Evolutionary conservation across 2,113 vertebrate species (phyloP).

Genomic region (Tor tambroides): DNA sequence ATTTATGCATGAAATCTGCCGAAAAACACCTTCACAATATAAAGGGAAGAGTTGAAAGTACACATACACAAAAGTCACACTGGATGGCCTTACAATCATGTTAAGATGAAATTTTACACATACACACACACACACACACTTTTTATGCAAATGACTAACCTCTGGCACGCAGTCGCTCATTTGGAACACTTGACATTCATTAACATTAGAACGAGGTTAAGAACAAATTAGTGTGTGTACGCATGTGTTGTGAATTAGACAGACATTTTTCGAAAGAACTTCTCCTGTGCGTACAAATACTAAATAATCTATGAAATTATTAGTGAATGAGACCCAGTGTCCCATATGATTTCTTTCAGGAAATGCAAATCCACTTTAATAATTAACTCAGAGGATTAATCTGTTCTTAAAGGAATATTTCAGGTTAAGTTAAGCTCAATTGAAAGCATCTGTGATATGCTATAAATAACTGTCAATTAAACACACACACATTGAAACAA

Average conservation of each 20-base stretch:
- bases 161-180: neutral
- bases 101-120: too few species aligned
- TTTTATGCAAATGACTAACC: neutral
- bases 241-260: neutral
- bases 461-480: neutral
- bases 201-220: neutral
- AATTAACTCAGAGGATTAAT: neutral
- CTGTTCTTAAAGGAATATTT: neutral
- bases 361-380: neutral
- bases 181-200: neutral
- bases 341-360: neutral
- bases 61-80: too few species aligned
- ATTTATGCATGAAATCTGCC: too few species aligned
- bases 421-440: neutral
- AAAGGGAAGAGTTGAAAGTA: too few species aligned
- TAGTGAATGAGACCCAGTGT: neutral
- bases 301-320: neutral
- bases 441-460: neutral
- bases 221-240: neutral
- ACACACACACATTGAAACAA: neutral
- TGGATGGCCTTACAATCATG: too few species aligned
- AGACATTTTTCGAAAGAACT: neutral
- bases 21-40: too few species aligned
- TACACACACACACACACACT: too few species aligned
- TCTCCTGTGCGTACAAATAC: neutral